Conservation (phyloP, 2,797 vertebrate species). For the Centroberyx gerrardi region DNA sequence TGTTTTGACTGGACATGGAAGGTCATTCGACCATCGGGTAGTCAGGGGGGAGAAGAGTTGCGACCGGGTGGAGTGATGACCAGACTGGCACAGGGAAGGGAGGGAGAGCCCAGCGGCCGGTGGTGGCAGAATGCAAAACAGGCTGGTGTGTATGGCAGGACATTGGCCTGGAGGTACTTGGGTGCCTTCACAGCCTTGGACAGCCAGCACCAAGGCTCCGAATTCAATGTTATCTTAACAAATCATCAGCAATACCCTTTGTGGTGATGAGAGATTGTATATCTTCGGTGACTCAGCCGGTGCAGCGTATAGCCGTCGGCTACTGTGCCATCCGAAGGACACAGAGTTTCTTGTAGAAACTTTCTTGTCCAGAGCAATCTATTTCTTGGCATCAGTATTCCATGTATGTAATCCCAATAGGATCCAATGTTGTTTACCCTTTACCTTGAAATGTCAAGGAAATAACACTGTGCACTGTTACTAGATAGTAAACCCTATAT, state of each 20-base stretch:
- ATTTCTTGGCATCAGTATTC: no score
- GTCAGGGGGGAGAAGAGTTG: not conserved
- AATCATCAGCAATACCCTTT: not conserved
- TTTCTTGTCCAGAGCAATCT: no score
- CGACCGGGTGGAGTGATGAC: not conserved
- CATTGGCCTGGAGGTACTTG: not conserved
- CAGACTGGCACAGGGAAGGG: not conserved
- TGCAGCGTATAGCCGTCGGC: no score
- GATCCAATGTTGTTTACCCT: no score
- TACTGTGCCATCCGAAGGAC: no score
- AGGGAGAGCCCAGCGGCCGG: not conserved
- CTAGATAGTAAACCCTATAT: no score
- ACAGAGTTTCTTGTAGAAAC: no score
- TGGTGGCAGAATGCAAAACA: constrained; percentile 4
- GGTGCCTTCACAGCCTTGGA: not conserved
- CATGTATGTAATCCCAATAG: no score
- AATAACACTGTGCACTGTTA: no score
- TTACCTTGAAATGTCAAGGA: no score
- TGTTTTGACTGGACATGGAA: constrained; percentile 24
- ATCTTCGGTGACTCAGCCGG: no score
- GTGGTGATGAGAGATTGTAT: not conserved
- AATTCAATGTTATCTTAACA: not conserved
- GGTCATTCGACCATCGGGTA: constrained; percentile 34
- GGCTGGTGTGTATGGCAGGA: no score
- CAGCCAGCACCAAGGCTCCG: not conserved